Evolutionary conservation across 2,888 invertebrate genomes (phyloP), one percentile per base, ranked within the genome.

Genomic region (Candidula unifasciata): DNA sequence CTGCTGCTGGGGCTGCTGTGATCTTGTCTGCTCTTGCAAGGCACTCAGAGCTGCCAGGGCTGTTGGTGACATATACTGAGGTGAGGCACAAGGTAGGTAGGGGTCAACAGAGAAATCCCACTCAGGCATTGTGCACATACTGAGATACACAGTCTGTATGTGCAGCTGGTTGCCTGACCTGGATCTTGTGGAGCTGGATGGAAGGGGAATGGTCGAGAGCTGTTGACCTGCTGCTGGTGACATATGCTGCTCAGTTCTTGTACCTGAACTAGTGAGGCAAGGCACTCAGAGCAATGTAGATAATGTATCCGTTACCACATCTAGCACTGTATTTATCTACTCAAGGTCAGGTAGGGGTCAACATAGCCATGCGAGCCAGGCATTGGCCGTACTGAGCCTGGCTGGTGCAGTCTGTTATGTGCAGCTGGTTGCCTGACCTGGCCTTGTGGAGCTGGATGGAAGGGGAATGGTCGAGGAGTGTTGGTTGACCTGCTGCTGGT

Each of bases 41-140:
- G 68, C 64, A 52, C 68, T 73, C 33, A 64, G 37, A 5, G 76
- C 76, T 10, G 27, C 33, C 37, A 60, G 8, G 13, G 84, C 84
- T 5, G 74, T 88, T 80, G 88, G 87, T 21, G 89, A 88, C 24
- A 89, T 87, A 85, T 90, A 91, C 85, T 91, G 89, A 86, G 84
- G 85, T 10, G 88, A 88, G 33, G 52, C 57, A 84, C 91, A 92
- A 0, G 90, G 91, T 10, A 92, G 86, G 86, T 90, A 90, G 1
- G 88, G 89, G 79, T 92, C 92, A 0, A 80, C 80, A 64, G 69
- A 84, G 60, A 71, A 73, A 2, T 80, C 60, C 33, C 33, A 69
- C 24, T 24, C 69, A 10, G 27, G 68, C n/a, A n/a, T n/a, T n/a
- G n/a, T n/a, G 27, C 68, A 68, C 3, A 68, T n/a, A n/a, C n/a